Percentiles rank a stretch among this genome's conserved stretches.
phyloP scores from a whole-genome alignment of 2,888 invertebrate species.

The Drosophila hamatofila region DNA sequence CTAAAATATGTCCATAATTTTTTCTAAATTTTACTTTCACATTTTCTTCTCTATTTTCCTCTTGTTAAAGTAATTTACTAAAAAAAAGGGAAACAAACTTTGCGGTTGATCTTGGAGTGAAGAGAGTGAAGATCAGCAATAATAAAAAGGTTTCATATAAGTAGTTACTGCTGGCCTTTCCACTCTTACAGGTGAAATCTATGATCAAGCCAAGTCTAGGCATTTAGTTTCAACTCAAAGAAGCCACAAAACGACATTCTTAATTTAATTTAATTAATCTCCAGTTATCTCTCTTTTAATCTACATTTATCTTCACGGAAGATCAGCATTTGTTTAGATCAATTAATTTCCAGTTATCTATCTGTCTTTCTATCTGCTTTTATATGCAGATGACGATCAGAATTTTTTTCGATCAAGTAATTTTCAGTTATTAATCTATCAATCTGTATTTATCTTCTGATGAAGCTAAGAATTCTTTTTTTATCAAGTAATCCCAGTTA shows the following conservation, averaged over 20 bases:
- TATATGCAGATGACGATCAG: not conserved
- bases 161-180: no score
- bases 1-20: not conserved
- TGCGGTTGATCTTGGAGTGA: not conserved
- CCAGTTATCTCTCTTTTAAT: not conserved
- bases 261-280: not conserved
- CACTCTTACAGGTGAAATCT: not conserved
- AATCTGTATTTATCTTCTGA: no score
- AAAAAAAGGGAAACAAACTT: not conserved
- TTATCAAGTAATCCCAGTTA: not conserved
- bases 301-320: not conserved
- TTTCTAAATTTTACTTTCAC: constrained; percentile 7
- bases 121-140: constrained; percentile 2
- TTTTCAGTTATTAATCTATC: no score
- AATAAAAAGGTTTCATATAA: not conserved
- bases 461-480: not conserved
- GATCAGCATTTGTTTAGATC: not conserved
- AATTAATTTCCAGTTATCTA: not conserved
- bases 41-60: not conserved
- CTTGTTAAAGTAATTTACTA: not conserved
- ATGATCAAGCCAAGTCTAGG: not conserved
- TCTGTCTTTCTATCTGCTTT: not conserved
- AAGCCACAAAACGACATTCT: not conserved
- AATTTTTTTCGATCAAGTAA: no score
- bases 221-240: not conserved